These are phyloP conservation scores for Poicephalus meyeri DNA, from an alignment of 2,113 vertebrate genomes.

Conservation along the genomic window DNA sequence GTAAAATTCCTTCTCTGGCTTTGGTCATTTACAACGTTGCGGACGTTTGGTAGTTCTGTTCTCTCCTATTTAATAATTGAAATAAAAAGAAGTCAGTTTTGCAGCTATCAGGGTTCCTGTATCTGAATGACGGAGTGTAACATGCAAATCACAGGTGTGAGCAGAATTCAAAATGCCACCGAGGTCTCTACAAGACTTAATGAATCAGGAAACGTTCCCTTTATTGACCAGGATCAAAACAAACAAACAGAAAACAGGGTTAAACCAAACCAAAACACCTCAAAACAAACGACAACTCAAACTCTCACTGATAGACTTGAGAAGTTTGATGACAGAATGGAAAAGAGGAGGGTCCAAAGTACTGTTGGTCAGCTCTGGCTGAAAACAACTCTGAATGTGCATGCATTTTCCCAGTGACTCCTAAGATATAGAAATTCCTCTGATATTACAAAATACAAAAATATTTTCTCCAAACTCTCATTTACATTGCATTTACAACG, in stretches of 20 bases:
- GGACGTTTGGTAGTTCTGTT: constrained; percentile 66
- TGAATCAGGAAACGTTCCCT: constrained; percentile 16
- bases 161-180: constrained; percentile 25
- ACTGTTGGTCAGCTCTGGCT: constrained; percentile 80
- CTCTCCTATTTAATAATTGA: constrained; percentile 29
- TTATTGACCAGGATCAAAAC: constrained; percentile 57
- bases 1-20: constrained; percentile 71
- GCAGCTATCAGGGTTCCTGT: constrained; percentile 49
- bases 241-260: background rate
- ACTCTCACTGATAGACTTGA: constrained; percentile 51
- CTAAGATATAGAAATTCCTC: constrained; percentile 99
- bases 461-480: constrained; percentile 91
- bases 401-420: constrained; percentile 86
- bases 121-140: constrained; percentile 55
- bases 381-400: constrained; percentile 80
- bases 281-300: background rate
- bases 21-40: constrained; percentile 63
- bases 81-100: constrained; percentile 37
- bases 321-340: constrained; percentile 48
- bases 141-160: constrained; percentile 47
- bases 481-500: constrained; percentile 97
- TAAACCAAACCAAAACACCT: background rate
- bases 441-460: constrained; percentile 89
- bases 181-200: constrained; percentile 23
- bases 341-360: constrained; percentile 63